Evolutionary conservation across 1,140 invertebrate species (phyloP).

Genomic region (Hycleus phaleratus): DNA sequence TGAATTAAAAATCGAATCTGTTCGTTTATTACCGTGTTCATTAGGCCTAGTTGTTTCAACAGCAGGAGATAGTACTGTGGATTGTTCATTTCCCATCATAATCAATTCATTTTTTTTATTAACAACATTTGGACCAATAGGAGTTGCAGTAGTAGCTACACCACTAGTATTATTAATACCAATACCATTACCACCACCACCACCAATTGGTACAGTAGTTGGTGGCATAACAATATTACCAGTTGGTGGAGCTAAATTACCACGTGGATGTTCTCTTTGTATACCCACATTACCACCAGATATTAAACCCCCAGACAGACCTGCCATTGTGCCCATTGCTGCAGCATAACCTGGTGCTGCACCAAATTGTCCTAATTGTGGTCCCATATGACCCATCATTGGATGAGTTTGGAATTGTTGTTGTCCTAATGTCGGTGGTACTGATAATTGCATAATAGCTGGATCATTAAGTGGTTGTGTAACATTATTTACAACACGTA

Average conservation of each 20-base stretch:
- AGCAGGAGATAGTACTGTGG: slow-evolving; percentile 29
- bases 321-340: slow-evolving; percentile 14
- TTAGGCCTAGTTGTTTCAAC: slow-evolving; percentile 31
- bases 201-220: too few relatives aligned
- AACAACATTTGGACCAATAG: not conserved
- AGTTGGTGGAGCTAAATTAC: too few relatives aligned
- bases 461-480: slow-evolving; percentile 79
- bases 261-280: too few relatives aligned
- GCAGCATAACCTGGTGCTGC: slow-evolving; percentile 31
- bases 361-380: slow-evolving; percentile 44
- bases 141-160: slow-evolving; percentile 33
- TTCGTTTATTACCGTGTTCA: slow-evolving; percentile 43
- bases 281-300: slow-evolving; percentile 28
- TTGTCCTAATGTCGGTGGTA: slow-evolving; percentile 54
- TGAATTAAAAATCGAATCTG: slow-evolving; percentile 31
- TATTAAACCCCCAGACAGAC: slow-evolving; percentile 45
- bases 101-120: slow-evolving; percentile 69
- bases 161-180: slow-evolving; percentile 46
- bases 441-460: slow-evolving; percentile 86
- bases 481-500: slow-evolving; percentile 83
- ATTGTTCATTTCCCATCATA: slow-evolving; percentile 46
- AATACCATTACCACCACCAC: slow-evolving; percentile 35
- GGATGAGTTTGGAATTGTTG: slow-evolving; percentile 48
- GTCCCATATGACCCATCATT: slow-evolving; percentile 48
- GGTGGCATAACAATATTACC: too few relatives aligned